Evolutionary conservation across 2,888 invertebrate genomes (phyloP), one percentile per base, ranked within the genome.

Genomic region (Cetonia aurata): DNA sequence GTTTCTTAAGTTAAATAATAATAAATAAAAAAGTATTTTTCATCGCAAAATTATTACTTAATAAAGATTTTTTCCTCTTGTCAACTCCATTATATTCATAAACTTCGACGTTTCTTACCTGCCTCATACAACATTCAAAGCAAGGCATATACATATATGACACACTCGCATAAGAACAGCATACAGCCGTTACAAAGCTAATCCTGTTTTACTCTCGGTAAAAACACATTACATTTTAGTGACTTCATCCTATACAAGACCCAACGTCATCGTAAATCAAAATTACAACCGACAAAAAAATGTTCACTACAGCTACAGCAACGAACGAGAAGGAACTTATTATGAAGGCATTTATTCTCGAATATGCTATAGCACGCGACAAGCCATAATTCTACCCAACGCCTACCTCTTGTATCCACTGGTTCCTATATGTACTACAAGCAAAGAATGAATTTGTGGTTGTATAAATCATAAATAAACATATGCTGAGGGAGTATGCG

Each of bases 381-480:
- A 25, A 25, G 25, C 15, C 13, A 50, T 50, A 50, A 50, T 55
- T 31, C 25, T 59, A 13, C 25, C 42, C 17, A n/a, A n/a, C 59
- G 25, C 25, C 42, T 44, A 44, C 44, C 31, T 15, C 25, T 25
- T 3, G 25, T 56, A 15, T 37, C n/a, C 41, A 9, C 15, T 15
- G 10, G 10, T 10, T 33, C 15, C 56, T 15, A 37, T 56, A n/a
- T n/a, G n/a, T n/a, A n/a, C n/a, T n/a, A 56, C 33, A 56, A 15
- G 25, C 13, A 37, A 56, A 37, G 17, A 37, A 56, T 56, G 37
- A 37, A 56, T 56, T 56, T 56, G 37, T 56, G 10, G 56, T n/a
- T 15, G 33, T 37, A 56, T 37, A 13, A 56, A 37, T 56, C 25
- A 25, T 25, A 25, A 25, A 25, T 25, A 25, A 25, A 25, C 3